Evolutionary conservation across 1,140 invertebrate genomes (phyloP).

Genomic region (Piezodorus guildinii): DNA sequence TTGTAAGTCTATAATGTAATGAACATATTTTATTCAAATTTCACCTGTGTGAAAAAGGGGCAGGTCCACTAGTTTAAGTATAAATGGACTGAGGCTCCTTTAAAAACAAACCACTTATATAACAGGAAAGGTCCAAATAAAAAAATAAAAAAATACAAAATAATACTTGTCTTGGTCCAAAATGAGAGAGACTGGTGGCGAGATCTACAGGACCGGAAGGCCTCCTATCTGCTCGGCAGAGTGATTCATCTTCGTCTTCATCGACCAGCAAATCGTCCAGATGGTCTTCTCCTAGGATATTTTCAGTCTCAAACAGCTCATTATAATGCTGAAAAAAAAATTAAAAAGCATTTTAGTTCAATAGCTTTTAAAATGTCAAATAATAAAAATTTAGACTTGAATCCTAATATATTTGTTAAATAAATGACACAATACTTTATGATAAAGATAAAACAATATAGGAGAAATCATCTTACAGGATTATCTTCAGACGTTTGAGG

Average conservation of each 20-base stretch:
- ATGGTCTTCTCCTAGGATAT: slow-evolving; percentile 58
- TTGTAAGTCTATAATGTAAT: too few species aligned
- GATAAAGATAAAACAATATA: not conserved
- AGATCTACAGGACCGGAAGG: slow-evolving; percentile 51
- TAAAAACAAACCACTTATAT: too few species aligned
- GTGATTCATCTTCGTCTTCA: slow-evolving; percentile 43
- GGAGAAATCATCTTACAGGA: slow-evolving; percentile 26
- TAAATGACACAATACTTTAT: too few species aligned
- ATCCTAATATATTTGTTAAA: too few species aligned
- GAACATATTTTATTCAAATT: too few species aligned
- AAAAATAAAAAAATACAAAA: too few species aligned
- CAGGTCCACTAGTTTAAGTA: too few species aligned
- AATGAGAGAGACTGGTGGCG: slow-evolving; percentile 58
- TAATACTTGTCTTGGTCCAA: slow-evolving; percentile 63
- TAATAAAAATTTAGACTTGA: too few species aligned
- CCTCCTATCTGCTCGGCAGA: slow-evolving; percentile 46
- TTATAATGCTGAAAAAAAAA: slow-evolving; percentile 58
- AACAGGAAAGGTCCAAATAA: too few species aligned
- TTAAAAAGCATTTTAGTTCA: too few species aligned
- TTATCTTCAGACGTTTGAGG: slow-evolving; percentile 29
- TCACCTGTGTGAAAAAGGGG: too few species aligned
- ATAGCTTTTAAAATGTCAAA: not conserved
- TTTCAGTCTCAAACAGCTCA: slow-evolving; percentile 69
- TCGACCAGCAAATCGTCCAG: slow-evolving; percentile 67
- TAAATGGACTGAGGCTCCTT: too few species aligned